These are phyloP conservation scores for Pharmacophagus antenor DNA, from an alignment of 2,888 invertebrate genomes.

Conservation along the genomic window DNA sequence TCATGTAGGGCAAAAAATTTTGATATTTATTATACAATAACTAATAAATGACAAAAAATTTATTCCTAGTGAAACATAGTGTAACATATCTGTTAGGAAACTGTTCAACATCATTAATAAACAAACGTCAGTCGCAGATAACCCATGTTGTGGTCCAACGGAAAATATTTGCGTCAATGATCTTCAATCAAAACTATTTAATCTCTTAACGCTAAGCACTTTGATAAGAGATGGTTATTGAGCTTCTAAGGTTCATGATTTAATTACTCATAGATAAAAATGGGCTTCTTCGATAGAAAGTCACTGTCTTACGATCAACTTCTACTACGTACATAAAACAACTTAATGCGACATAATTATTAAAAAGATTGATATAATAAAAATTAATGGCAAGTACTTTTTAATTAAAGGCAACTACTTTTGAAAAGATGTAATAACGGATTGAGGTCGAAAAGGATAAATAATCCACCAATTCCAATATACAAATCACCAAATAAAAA, in stretches of 20 bases:
- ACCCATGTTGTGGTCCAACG: slow-evolving; percentile 54
- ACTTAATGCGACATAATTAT: neutral
- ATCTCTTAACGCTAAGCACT: slow-evolving; percentile 36
- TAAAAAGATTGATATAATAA: no score
- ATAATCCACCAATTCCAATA: neutral
- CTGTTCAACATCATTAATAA: slow-evolving; percentile 50
- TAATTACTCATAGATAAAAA: slow-evolving; percentile 53
- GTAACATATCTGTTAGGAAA: neutral
- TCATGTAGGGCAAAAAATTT: no score
- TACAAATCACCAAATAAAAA: slow-evolving; percentile 2
- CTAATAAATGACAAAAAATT: neutral
- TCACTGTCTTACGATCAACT: neutral
- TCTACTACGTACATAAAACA: neutral
- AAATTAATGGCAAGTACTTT: no score
- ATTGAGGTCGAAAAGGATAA: slow-evolving; percentile 4
- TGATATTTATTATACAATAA: neutral
- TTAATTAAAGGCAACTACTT: no score
- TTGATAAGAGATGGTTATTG: slow-evolving; percentile 49
- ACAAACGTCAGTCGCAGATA: slow-evolving; percentile 54
- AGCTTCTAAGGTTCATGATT: slow-evolving; percentile 54
- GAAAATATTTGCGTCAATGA: slow-evolving; percentile 64
- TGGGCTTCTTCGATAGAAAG: slow-evolving; percentile 30
- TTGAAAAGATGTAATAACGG: no score
- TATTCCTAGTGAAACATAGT: neutral
- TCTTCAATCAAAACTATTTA: slow-evolving; percentile 47